These are phyloP conservation scores for Poeciliopsis prolifica DNA, from an alignment of 2,113 vertebrate genomes.

Conservation along the genomic window DNA sequence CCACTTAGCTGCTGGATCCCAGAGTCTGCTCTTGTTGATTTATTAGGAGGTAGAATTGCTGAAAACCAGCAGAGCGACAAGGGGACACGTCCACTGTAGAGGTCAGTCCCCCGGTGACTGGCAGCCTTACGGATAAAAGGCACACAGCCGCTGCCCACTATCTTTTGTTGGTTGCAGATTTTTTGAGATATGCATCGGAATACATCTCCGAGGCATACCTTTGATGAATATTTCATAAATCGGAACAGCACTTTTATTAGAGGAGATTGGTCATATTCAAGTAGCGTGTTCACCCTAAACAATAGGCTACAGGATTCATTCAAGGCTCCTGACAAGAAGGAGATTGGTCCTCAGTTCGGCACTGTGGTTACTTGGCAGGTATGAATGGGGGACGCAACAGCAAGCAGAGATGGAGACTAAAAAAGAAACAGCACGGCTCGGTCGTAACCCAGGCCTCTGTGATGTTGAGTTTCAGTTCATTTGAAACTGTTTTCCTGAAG, in stretches of 20 bases:
- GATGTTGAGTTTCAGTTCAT: constrained; percentile 46
- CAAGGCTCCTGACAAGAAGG: constrained; percentile 59
- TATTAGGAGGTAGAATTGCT: constrained; percentile 66
- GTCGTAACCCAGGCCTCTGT: constrained; percentile 32
- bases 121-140: constrained; percentile 50
- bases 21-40: constrained; percentile 69
- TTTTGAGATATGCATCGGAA: constrained; percentile 63
- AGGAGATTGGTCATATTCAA: constrained; percentile 73
- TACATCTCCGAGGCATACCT: constrained; percentile 62
- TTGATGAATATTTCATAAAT: constrained; percentile 80
- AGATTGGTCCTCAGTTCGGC: constrained; percentile 53
- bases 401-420: constrained; percentile 35
- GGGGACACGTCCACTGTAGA: constrained; percentile 57
- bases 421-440: constrained; percentile 10
- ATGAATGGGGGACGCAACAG: constrained; percentile 39
- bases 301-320: constrained; percentile 71
- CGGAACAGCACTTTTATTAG: constrained; percentile 69
- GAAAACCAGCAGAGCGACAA: constrained; percentile 68
- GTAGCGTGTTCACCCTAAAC: constrained; percentile 68
- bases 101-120: constrained; percentile 63
- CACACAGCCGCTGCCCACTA: constrained; percentile 50
- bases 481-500: constrained; percentile 1
- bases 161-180: constrained; percentile 67
- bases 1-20: constrained; percentile 73
- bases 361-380: constrained; percentile 51